phyloP scores from a whole-genome alignment of 2,113 vertebrate species.

The Bubalus kerabau region DNA sequence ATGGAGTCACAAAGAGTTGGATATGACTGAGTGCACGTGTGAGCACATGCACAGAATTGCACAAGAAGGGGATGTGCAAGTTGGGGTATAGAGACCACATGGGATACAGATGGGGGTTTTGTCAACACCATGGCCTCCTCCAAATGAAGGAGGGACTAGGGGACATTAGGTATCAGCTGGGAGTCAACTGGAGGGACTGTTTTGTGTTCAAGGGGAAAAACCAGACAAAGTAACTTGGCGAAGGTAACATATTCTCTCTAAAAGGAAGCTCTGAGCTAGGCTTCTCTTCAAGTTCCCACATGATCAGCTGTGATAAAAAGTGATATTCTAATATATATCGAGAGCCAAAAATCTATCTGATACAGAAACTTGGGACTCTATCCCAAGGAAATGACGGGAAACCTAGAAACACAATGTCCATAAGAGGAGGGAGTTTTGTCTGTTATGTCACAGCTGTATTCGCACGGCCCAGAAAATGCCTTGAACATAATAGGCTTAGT shows the following conservation, averaged over 20 bases:
- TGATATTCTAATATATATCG: background rate
- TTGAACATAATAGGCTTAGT: background rate
- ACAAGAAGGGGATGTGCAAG: background rate
- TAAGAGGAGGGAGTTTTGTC: background rate
- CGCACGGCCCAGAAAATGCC: background rate
- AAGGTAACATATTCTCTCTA: background rate
- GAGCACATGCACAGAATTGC: background rate
- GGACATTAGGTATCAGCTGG: background rate
- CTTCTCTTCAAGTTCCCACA: background rate
- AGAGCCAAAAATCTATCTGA: background rate
- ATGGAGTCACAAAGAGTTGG: background rate
- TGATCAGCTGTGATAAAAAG: background rate
- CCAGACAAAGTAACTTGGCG: background rate
- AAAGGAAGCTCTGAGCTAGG: background rate
- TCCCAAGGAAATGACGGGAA: background rate
- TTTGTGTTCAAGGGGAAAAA: background rate
- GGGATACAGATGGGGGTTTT: background rate
- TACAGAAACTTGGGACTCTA: background rate
- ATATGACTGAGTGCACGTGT: background rate
- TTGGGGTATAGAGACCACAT: background rate
- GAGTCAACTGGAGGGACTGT: background rate
- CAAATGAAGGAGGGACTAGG: background rate
- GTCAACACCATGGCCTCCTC: background rate
- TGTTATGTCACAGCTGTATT: background rate
- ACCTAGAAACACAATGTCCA: background rate